Evolutionary conservation across 2,113 vertebrate species (phyloP), one percentile per base, ranked within the genome.

Genomic region (Capreolus pygargus): DNA sequence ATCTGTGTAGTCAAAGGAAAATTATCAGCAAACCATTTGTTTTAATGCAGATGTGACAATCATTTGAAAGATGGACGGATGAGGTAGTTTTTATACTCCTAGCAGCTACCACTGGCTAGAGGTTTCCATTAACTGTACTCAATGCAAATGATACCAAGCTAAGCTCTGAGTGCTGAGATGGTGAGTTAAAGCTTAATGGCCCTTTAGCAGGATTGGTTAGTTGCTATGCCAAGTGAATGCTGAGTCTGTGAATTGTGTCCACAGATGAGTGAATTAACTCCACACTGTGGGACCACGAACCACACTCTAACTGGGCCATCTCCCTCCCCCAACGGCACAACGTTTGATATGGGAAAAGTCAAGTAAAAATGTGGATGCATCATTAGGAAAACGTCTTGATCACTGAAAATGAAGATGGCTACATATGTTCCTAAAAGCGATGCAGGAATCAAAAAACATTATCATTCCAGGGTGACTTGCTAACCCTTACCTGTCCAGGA

Each of bases 401-500:
- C 15, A 50, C 30, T 67, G 39, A 94, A 70, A 70, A 84, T 39
- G 89, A 84, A 54, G n/a, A 78, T 1, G 15, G 7, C 36, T 57
- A 33, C 50, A 27, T 10, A 61, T 21, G 3, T 97, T 83, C 39
- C 86, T 61, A 47, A 95, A 85, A 19, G 5, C 7, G n/a, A 64
- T 9, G 47, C 57, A 84, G 11, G 21, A 74, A 91, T 82, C 57
- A 27, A 74, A 89, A 90, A 45, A 64, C 78, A 28, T 58, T 55
- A 67, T 2, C 3, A 1, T 70, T 91, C 50, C 52, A 28, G 83
- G 33, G 43, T n/a, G 82, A 74, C 82, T 43, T 89, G 97, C 96
- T 91, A 93, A 74, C 10, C 95, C 5, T 99, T 99, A 99, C 99
- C 99, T 99, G 98, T 3, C 96, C 97, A 0, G 98, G 98, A 67